Conservation (phyloP, 92 coral and sea anemone species). For the Actinernus sp. region DNA sequence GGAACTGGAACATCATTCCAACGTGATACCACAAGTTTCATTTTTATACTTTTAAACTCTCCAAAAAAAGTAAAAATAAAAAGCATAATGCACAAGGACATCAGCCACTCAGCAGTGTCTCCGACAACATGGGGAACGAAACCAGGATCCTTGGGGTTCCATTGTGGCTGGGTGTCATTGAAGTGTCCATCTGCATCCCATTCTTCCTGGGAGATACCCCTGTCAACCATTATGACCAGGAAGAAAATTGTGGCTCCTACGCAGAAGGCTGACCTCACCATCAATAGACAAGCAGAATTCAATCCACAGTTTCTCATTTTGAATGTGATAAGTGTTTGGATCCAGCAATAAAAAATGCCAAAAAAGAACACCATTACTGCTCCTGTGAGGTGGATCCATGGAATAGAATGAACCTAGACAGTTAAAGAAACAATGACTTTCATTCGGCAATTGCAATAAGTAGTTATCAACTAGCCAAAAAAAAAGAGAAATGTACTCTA, state of each 20-base stretch:
- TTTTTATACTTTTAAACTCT: slow-evolving; percentile 79
- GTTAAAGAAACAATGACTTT: too few relatives aligned
- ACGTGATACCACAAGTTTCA: slow-evolving; percentile 78
- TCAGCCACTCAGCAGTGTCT: slow-evolving; percentile 85
- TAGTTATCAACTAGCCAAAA: too few relatives aligned
- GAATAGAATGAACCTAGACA: slow-evolving; percentile 59
- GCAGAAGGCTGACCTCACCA: slow-evolving; percentile 51
- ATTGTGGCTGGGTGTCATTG: slow-evolving; percentile 23
- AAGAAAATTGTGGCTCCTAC: slow-evolving; percentile 42
- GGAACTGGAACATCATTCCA: slow-evolving; percentile 64
- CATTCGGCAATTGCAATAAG: too few relatives aligned
- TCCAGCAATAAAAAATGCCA: slow-evolving; percentile 82
- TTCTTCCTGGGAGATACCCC: slow-evolving; percentile 34
- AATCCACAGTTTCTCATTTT: slow-evolving; percentile 94
- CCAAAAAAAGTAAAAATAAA: slow-evolving; percentile 81
- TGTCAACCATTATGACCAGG: slow-evolving; percentile 29
- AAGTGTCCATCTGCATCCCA: slow-evolving; percentile 11
- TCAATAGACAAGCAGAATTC: slow-evolving; percentile 67
- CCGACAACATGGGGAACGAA: slow-evolving; percentile 69
- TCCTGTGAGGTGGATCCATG: slow-evolving; percentile 67
- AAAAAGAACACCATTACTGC: slow-evolving; percentile 65
- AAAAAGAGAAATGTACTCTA: too few relatives aligned
- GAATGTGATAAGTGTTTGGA: slow-evolving; percentile 80
- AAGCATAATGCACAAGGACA: slow-evolving; percentile 59
- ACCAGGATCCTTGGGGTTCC: slow-evolving; percentile 65